phyloP scores from a whole-genome alignment of 2,113 vertebrate genomes.

The Oncorhynchus kisutch region DNA sequence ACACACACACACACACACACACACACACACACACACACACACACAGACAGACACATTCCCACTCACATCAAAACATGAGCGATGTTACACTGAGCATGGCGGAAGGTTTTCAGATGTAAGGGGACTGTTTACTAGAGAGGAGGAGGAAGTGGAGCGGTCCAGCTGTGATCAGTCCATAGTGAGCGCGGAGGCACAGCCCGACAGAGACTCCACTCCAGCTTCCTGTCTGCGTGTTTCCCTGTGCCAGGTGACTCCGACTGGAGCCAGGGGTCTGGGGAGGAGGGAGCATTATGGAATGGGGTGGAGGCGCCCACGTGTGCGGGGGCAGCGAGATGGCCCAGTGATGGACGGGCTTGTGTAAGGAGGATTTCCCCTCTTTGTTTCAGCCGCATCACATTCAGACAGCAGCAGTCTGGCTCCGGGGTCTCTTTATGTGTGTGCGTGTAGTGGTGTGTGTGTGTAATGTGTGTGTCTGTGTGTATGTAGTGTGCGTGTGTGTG shows the following conservation, averaged over 20 bases:
- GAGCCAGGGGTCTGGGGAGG: slow-evolving; percentile 58
- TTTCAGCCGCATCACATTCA: slow-evolving; percentile 39
- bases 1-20: too few relatives aligned
- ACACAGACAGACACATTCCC: slow-evolving; percentile 11
- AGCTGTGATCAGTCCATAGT: slow-evolving; percentile 71
- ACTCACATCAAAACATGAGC: slow-evolving; percentile 68
- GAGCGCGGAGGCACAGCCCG: slow-evolving; percentile 66
- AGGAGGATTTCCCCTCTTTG: slow-evolving; percentile 75
- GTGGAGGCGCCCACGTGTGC: slow-evolving; percentile 49
- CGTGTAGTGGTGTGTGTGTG: slow-evolving; percentile 11
- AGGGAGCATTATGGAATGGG: slow-evolving; percentile 27
- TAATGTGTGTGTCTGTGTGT: neutral
- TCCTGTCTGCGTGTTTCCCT: slow-evolving; percentile 67
- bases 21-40: too few relatives aligned
- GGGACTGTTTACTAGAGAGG: slow-evolving; percentile 73
- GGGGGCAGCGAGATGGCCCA: slow-evolving; percentile 54
- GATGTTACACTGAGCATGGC: slow-evolving; percentile 65
- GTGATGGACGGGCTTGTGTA: slow-evolving; percentile 62
- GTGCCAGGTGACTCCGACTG: slow-evolving; percentile 40
- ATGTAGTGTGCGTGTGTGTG: slow-evolving; percentile 17
- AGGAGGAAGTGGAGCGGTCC: slow-evolving; percentile 63
- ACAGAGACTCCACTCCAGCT: slow-evolving; percentile 68
- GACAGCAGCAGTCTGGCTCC: slow-evolving; percentile 51
- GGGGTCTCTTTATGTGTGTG: slow-evolving; percentile 33
- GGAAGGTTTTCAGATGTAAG: slow-evolving; percentile 53